Base-by-base conservation (phyloP, 1,140 invertebrate species). In the Adelges cooleyi region DNA sequence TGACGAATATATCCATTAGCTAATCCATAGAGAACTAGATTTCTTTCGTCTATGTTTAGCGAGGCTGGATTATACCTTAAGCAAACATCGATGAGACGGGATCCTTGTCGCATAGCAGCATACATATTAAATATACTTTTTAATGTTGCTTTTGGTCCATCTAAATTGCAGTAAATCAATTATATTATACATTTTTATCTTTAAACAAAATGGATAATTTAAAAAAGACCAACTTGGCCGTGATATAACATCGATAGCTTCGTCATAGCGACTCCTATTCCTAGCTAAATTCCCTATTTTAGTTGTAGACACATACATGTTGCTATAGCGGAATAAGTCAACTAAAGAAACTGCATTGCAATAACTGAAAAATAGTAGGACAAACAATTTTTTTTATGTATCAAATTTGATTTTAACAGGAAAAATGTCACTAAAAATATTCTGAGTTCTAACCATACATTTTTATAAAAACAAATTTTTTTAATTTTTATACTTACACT, bases 271-370 rank as follows among this genome's bases (percentile, higher is more conserved):
- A 2, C 81, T 76, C 20, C 72, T 71, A 73, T 90, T 84, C 65
- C 83, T 81, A 22, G 83, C 83, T 5, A 92, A 75, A 48, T 83
- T 77, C 69, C 84, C 83, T 1, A 95, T 79, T 71, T 85, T 84
- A n/a, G 90, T 83, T 3, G 91, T 95, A 11, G 85, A 83, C 52
- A 88, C 84, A 75, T 96, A 97, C 68, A 94, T 86, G 75, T 96
- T 96, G 68, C 89, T 87, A 75, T 96, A 98, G 74, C 92, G 92
- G 70, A 97, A 87, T 69, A 97, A 86, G 9, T 92, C 90, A 54
- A 95, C 85, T 23, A 97, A 74, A 17, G 85, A 81, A 13, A 87
- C 85, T 3, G 92, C 84, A 70, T 85, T 81, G 70, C 86, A 87
- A 75, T 86, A 84, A 46, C 83, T 84, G 68, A 25, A 76, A 75